These are phyloP conservation scores for Neoitamus cyanurus DNA, from an alignment of 2,888 invertebrate genomes.

Conservation along the genomic window DNA sequence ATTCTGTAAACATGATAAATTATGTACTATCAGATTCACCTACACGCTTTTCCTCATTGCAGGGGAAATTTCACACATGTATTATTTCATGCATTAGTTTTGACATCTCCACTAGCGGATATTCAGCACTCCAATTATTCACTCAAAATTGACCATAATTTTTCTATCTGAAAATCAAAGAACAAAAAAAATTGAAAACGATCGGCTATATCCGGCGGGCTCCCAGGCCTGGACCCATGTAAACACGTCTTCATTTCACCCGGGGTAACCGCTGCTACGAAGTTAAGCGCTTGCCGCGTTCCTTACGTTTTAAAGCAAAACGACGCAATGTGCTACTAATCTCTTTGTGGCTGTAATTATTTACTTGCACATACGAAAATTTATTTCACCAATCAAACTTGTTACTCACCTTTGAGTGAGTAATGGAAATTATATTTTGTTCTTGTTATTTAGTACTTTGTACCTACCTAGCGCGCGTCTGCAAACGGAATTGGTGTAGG, in stretches of 20 bases:
- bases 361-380: slow-evolving; percentile 39
- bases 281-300: no score
- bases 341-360: slow-evolving; percentile 21
- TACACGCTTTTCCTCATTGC: no score
- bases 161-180: not conserved
- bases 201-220: not conserved
- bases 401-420: slow-evolving; percentile 45
- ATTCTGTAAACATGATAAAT: no score
- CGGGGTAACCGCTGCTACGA: not conserved
- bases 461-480: not conserved
- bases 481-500: not conserved
- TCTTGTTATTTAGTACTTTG: not conserved
- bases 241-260: slow-evolving; percentile 3
- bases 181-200: not conserved
- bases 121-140: no score
- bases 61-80: no score
- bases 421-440: slow-evolving; percentile 34
- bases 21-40: no score
- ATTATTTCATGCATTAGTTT: no score
- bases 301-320: slow-evolving; percentile 9
- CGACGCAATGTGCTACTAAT: not conserved
- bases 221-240: not conserved
- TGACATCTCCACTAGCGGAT: no score
- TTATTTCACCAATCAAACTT: slow-evolving; percentile 46
- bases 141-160: no score